A percentile compares a stretch with the other conserved stretches of the same genome.
These are phyloP conservation scores for Agonopterix arenella DNA, from an alignment of 2,888 invertebrate genomes.

Conservation along the genomic window DNA sequence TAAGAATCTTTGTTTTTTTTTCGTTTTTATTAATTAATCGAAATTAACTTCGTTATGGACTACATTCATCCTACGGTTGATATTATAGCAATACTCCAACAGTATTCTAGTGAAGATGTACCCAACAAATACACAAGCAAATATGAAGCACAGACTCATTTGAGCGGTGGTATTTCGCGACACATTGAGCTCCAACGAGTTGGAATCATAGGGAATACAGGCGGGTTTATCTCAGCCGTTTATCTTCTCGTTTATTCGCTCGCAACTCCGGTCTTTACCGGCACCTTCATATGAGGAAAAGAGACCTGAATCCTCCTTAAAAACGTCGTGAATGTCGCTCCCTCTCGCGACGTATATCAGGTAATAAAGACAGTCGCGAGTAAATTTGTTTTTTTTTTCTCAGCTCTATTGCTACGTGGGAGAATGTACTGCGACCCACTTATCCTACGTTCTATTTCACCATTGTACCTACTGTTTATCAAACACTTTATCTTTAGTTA, in stretches of 20 bases:
- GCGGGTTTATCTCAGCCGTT: constrained; percentile 18
- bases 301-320: constrained; percentile 11
- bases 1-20: no score
- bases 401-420: not conserved
- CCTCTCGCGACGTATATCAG: constrained; percentile 11
- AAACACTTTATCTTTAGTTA: no score
- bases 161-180: constrained; percentile 11
- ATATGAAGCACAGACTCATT: constrained; percentile 8
- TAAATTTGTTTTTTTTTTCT: constrained; percentile 4
- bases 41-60: no score
- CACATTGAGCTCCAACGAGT: constrained; percentile 15
- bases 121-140: not conserved
- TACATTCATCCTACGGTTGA: no score
- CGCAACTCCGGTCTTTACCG: constrained; percentile 11
- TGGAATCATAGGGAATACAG: constrained; percentile 16
- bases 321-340: constrained; percentile 8
- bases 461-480: no score
- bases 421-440: no score
- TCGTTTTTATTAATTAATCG: no score
- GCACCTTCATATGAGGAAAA: constrained; percentile 8
- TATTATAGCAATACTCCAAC: no score
- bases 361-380: constrained; percentile 16
- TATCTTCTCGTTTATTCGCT: constrained; percentile 19
- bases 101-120: no score
- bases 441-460: no score